These are phyloP conservation scores for Heliconius hortense DNA, from an alignment of 2,888 invertebrate species.

Conservation along the genomic window DNA sequence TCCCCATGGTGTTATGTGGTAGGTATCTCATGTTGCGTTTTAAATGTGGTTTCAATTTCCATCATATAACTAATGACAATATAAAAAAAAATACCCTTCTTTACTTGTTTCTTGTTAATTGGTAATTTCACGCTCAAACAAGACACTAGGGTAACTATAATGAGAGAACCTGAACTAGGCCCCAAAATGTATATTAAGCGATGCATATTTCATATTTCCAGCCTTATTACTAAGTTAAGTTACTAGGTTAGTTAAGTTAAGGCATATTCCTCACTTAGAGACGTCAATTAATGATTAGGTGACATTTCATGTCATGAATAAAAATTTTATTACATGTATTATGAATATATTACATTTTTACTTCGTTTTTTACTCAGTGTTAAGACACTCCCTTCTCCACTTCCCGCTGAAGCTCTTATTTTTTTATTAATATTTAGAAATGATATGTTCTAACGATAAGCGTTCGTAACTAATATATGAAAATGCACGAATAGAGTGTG, in stretches of 20 bases:
- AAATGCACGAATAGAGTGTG: conserved; percentile 17
- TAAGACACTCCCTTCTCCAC: too few species aligned
- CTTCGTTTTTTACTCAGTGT: too few species aligned
- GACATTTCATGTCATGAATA: too few species aligned
- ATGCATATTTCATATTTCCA: conserved; percentile 29
- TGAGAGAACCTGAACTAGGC: conserved; percentile 15
- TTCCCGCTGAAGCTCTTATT: too few species aligned
- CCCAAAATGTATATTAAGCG: conserved; percentile 22
- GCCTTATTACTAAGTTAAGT: not conserved
- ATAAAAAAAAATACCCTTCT: not conserved
- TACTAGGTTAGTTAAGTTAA: not conserved
- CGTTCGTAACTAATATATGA: conserved; percentile 5
- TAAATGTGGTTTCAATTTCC: too few species aligned
- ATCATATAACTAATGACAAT: too few species aligned
- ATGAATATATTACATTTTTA: too few species aligned
- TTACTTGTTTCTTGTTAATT: not conserved
- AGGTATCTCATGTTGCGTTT: too few species aligned
- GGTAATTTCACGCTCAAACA: conserved; percentile 4
- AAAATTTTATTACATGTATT: too few species aligned
- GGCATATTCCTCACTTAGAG: not conserved
- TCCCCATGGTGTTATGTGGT: too few species aligned
- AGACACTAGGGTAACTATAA: conserved; percentile 10
- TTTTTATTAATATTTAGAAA: not conserved
- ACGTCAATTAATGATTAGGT: too few species aligned
- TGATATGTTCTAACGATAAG: not conserved